These are phyloP conservation scores for Drosophila nigromelanica DNA, from an alignment of 1,140 invertebrate genomes.

Conservation along the genomic window DNA sequence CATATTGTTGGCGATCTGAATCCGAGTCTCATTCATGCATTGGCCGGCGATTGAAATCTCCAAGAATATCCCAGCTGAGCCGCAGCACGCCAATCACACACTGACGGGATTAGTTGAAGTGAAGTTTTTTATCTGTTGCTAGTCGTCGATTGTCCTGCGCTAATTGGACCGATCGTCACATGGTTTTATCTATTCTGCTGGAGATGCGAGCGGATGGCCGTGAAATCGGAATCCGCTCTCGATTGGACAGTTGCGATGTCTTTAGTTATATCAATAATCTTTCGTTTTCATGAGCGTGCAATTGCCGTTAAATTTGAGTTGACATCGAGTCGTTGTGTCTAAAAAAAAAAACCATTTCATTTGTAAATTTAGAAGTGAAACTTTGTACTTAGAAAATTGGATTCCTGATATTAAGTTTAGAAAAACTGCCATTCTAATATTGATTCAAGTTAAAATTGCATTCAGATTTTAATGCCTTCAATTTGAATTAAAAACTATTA, in stretches of 20 bases:
- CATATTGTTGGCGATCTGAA: conserved; percentile 68
- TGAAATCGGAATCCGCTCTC: conserved; percentile 61
- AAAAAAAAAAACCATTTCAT: not conserved
- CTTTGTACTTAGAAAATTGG: too few species aligned
- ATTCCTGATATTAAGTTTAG: too few species aligned
- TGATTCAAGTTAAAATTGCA: too few species aligned
- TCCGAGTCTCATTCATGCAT: conserved; percentile 44
- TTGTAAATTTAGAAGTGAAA: not conserved
- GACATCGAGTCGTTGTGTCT: conserved; percentile 30
- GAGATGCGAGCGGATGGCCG: conserved; percentile 42
- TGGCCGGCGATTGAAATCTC: conserved; percentile 41
- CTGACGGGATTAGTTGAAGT: conserved; percentile 70
- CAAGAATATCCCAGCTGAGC: conserved; percentile 23
- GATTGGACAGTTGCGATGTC: conserved; percentile 30
- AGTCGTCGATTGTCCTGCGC: conserved; percentile 30
- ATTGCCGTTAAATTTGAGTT: conserved; percentile 68
- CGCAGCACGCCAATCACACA: conserved; percentile 72
- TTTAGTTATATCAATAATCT: conserved; percentile 20
- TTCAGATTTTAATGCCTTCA: too few species aligned
- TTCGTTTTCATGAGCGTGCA: conserved; percentile 47
- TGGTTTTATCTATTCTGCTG: not conserved
- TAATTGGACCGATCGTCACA: conserved; percentile 67
- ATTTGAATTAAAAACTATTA: too few species aligned
- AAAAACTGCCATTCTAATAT: too few species aligned
- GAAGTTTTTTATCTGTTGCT: conserved; percentile 57